These are phyloP conservation scores for Drosophila eohydei DNA, from an alignment of 2,888 invertebrate species.

Conservation along the genomic window DNA sequence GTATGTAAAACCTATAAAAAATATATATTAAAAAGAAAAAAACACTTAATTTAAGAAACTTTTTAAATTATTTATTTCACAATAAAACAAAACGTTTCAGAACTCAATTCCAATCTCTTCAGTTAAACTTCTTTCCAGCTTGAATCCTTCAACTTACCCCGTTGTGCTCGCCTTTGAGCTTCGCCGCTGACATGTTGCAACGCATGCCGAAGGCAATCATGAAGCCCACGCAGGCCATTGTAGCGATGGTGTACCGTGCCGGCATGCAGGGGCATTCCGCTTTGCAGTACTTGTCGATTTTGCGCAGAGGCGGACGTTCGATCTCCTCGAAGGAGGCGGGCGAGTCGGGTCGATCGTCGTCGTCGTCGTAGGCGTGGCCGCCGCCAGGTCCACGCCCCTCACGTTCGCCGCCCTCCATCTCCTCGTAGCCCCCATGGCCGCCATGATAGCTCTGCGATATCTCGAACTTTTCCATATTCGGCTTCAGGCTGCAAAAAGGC, in stretches of 20 bases:
- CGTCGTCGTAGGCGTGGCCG: slow-evolving; percentile 84
- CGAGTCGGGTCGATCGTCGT: slow-evolving; percentile 88
- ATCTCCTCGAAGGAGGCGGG: slow-evolving; percentile 93
- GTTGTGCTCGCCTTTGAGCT: slow-evolving; percentile 90
- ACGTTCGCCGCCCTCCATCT: slow-evolving; percentile 82
- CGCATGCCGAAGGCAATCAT: slow-evolving; percentile 99
- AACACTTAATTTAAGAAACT: background rate
- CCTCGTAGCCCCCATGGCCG: slow-evolving; percentile 83
- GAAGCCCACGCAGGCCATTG: slow-evolving; percentile 94
- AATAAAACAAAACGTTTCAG: background rate
- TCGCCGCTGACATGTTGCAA: slow-evolving; percentile 99
- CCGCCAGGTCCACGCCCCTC: slow-evolving; percentile 82
- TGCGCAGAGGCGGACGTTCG: slow-evolving; percentile 93
- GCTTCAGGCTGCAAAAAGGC: slow-evolving; percentile 72
- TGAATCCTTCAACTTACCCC: slow-evolving; percentile 85
- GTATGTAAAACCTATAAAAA: background rate
- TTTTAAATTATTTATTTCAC: background rate
- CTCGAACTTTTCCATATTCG: slow-evolving; percentile 82
- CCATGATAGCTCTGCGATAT: slow-evolving; percentile 83
- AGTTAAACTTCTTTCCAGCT: background rate
- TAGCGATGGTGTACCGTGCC: slow-evolving; percentile 94
- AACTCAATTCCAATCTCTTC: background rate
- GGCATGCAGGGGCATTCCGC: slow-evolving; percentile 94
- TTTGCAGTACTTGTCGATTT: slow-evolving; percentile 94
- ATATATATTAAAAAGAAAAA: background rate